Evolutionary conservation across 1,140 invertebrate species (phyloP), one percentile per base, ranked within the genome.

Genomic region (Heliconius hewitsoni): DNA sequence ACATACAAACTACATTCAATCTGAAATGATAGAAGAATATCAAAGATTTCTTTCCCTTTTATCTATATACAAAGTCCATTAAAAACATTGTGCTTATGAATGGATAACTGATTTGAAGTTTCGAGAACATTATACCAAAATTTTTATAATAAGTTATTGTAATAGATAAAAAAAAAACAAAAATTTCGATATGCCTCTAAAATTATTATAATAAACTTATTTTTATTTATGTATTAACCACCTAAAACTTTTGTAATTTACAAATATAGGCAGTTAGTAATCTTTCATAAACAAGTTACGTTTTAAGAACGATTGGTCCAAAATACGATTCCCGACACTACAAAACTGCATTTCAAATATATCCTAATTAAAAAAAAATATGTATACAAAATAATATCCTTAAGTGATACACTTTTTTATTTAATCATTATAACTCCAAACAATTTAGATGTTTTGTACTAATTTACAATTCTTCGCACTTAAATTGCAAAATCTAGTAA

Each of bases 361-460:
- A 77, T 60, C 55, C 60, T 57, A 78, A 74, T 72, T 77, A 80
- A 86, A 88, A 89, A 83, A 84, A 87, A 89, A 90, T 82, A 86
- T 91, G 91, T 91, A 52, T 52, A 52, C 90, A 91, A 92, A 91
- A 92, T 91, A 92, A 84, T 71, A 76, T 83, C 88, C 83, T 87
- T 77, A 91, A 90, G 84, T 84, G 75, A 88, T 55, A 42, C 73
- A 9, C n/a, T 27, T 66, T 66, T 23, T 66, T 79, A 79, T 85
- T 83, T 52, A 52, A 19, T 18, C 50, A 19, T 52, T 52, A 52
- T 81, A 87, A 88, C 83, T 82, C 84, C 84, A 84, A 85, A 80
- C 85, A 83, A 87, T 86, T 90, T 86, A 81, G 86, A 89, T 88
- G 89, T 87, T 93, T 94, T 93, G 92, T 94, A 94, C 91, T 93